These are phyloP conservation scores for Drosophila burlai DNA, from an alignment of 1,140 invertebrate genomes.

Conservation along the genomic window DNA sequence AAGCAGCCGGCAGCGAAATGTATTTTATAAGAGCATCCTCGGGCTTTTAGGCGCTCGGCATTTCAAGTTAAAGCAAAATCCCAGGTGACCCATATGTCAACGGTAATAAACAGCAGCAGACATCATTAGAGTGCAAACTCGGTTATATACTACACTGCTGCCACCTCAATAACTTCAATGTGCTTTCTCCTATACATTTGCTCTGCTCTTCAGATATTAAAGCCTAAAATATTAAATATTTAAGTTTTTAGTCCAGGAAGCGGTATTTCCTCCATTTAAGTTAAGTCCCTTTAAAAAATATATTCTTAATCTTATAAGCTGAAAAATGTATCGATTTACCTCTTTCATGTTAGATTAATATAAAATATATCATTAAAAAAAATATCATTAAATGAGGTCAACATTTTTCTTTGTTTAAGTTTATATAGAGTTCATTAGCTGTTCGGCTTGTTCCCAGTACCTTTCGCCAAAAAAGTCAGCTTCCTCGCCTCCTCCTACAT, in stretches of 20 bases:
- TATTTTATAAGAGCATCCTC: slow-evolving; percentile 58
- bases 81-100: slow-evolving; percentile 76
- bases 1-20: slow-evolving; percentile 26
- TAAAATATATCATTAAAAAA: neutral
- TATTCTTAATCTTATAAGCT: neutral
- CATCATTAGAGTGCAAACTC: slow-evolving; percentile 1
- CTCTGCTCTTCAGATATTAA: too few relatives aligned
- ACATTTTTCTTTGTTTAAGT: neutral
- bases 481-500: neutral
- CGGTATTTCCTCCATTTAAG: neutral
- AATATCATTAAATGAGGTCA: neutral
- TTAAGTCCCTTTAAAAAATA: neutral
- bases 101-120: slow-evolving; percentile 62
- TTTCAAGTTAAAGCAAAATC: slow-evolving; percentile 48
- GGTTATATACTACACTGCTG: slow-evolving; percentile 5
- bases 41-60: slow-evolving; percentile 49
- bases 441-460: neutral
- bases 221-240: neutral
- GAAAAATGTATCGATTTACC: neutral
- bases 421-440: neutral
- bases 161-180: neutral
- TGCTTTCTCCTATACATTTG: neutral
- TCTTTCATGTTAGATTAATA: neutral
- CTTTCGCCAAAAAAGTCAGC: slow-evolving; percentile 42
- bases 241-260: neutral